Evolutionary conservation across 2,888 invertebrate genomes (phyloP).

Genomic region (Apamea monoglypha): DNA sequence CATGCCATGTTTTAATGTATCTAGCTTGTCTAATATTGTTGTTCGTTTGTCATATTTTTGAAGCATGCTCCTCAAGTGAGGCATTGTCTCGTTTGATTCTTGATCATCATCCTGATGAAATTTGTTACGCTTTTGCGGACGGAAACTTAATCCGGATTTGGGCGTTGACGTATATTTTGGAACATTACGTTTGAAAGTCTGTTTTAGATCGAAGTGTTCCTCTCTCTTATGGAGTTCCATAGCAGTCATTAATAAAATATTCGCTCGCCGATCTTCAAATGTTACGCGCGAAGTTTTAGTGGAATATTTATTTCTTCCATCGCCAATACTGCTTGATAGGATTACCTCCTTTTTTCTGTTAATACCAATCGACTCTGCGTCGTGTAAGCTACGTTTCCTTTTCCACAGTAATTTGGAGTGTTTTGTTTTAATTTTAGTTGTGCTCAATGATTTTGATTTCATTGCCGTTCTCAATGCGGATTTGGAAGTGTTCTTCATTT

Average conservation of each 20-base stretch:
- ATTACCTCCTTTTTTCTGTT: conserved; percentile 1
- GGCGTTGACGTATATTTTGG: conserved; percentile 26
- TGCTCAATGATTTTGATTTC: conserved; percentile 57
- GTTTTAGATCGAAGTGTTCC: background rate
- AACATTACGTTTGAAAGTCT: conserved; percentile 3
- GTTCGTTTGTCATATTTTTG: conserved; percentile 20
- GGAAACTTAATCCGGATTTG: background rate
- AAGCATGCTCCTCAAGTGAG: conserved; percentile 21
- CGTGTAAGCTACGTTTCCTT: conserved; percentile 25
- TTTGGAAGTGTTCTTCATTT: conserved; percentile 22
- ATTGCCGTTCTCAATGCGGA: conserved; percentile 20
- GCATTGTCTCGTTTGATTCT: background rate
- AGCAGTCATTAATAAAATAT: conserved; percentile 34
- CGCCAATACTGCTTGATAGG: conserved; percentile 4
- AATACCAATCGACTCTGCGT: conserved; percentile 15
- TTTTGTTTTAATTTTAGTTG: conserved; percentile 36
- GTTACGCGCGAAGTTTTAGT: conserved; percentile 36
- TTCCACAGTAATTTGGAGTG: conserved; percentile 19
- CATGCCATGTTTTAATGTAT: background rate
- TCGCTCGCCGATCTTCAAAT: conserved; percentile 24
- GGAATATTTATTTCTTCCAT: conserved; percentile 35
- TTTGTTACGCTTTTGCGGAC: background rate
- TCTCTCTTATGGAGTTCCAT: conserved; percentile 20
- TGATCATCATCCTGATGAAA: background rate
- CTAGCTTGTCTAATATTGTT: background rate